Conservation (phyloP, 2,888 invertebrate genomes). For the Merodon equestris region DNA sequence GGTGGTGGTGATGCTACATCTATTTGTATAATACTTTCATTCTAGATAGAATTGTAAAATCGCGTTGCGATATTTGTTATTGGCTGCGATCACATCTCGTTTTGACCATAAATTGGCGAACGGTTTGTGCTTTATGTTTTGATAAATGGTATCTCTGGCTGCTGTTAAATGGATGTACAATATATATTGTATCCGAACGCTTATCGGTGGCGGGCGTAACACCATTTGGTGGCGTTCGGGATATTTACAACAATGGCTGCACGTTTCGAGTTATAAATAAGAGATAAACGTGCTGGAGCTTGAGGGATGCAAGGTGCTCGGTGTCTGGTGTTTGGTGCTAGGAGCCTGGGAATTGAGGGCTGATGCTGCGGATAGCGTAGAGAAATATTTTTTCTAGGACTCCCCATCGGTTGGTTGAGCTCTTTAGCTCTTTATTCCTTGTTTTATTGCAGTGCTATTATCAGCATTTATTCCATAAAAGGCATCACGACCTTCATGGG, state of each 20-base stretch:
- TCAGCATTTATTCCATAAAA: too few species aligned
- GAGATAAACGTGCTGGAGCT: too few species aligned
- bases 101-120: conserved; percentile 62
- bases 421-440: too few species aligned
- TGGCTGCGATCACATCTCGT: conserved; percentile 54
- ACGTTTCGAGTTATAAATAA: conserved; percentile 24
- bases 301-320: too few species aligned
- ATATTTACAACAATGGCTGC: background rate
- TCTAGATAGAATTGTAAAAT: conserved; percentile 41
- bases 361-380: too few species aligned
- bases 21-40: conserved; percentile 16
- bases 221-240: background rate
- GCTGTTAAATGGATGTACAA: conserved; percentile 46
- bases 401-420: too few species aligned
- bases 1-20: too few species aligned
- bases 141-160: conserved; percentile 57
- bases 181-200: conserved; percentile 28
- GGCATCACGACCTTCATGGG: too few species aligned
- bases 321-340: too few species aligned
- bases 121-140: conserved; percentile 60
- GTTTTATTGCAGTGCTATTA: too few species aligned
- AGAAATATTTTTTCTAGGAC: too few species aligned
- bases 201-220: conserved; percentile 29
- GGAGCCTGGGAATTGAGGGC: too few species aligned
- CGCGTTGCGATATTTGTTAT: conserved; percentile 42